Evolutionary conservation across 1,140 invertebrate species (phyloP), one percentile per base, ranked within the genome.

Genomic region (Chlorops oryzae): DNA sequence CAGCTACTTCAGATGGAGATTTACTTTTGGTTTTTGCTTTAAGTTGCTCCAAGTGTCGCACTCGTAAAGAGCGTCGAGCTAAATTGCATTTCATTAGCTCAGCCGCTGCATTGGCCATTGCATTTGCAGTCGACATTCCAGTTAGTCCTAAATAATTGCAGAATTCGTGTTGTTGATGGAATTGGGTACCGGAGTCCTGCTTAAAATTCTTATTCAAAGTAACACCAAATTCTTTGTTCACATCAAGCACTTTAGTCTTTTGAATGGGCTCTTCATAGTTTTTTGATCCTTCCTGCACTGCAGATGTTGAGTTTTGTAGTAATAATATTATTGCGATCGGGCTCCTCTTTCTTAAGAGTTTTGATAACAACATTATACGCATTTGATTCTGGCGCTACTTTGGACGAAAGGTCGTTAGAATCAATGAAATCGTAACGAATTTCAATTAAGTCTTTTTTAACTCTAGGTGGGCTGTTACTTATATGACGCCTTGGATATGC

Each of bases 121-220:
- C 63, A 46, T 63, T 69, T 1, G 65, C 63, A 5, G 63, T 70
- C 5, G 65, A 56, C 27, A 63, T 39, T 27, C 62, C 65, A 1
- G 66, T 69, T 1, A 70, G 60, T 0, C 66, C 66, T 12, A 70
- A 38, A 42, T 70, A 70, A 50, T 63, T 70, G 50, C 65, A 70
- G 39, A 70, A 70, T 35, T 70, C 65, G 12, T 70, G 65, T 43
- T 70, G 66, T 47, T 70, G 54, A 56, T 59, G 62, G 13, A 61
- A 55, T 41, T 61, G 54, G 0, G 27, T 43, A n/a, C 60, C 50
- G 4, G 51, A 55, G 6, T 54, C 50, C n/a, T 41, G 52, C 21
- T 55, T 51, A 10, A 18, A 23, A 35, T 28, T 34, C n/a, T n/a
- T 21, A 49, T 22, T 15, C 15, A 39, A 7, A 6, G 51, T 7